These are phyloP conservation scores for Salmo trutta DNA, from an alignment of 2,797 vertebrate genomes.

Conservation along the genomic window DNA sequence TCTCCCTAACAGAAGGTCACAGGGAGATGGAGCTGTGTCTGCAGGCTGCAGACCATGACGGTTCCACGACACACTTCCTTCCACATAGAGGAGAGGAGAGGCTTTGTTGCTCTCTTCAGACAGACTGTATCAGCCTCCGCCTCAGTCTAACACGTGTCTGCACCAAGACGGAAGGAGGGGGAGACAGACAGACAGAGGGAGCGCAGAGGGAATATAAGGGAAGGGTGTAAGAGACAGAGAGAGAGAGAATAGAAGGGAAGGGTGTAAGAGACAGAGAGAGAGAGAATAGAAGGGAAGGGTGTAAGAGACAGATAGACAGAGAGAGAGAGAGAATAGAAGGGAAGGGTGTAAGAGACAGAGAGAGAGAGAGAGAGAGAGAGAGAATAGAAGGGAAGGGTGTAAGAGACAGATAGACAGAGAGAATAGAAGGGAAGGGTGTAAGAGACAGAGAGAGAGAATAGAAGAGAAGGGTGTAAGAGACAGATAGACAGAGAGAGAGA, in stretches of 20 bases:
- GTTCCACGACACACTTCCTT: conserved; percentile 24
- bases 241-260: no score
- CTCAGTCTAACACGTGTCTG: conserved; percentile 1
- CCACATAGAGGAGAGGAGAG: conserved; percentile 52
- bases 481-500: not conserved
- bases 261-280: conserved; percentile 1
- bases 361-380: no score
- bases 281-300: no score
- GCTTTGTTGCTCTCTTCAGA: conserved; percentile 57
- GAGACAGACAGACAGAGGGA: conserved; percentile 10
- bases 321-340: no score
- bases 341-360: no score
- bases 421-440: no score
- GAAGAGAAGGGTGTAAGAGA: no score
- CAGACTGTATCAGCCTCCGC: conserved; percentile 20
- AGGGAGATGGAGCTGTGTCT: conserved; percentile 20
- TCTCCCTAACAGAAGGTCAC: not conserved
- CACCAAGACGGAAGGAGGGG: no score
- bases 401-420: conserved; percentile 13
- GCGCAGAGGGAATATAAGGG: no score
- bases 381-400: no score
- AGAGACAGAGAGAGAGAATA: no score
- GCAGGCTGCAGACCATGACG: conserved; percentile 37
- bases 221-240: no score
- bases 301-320: conserved; percentile 17